Conservation (phyloP, 2,113 vertebrate species). For the Aix galericulata region DNA sequence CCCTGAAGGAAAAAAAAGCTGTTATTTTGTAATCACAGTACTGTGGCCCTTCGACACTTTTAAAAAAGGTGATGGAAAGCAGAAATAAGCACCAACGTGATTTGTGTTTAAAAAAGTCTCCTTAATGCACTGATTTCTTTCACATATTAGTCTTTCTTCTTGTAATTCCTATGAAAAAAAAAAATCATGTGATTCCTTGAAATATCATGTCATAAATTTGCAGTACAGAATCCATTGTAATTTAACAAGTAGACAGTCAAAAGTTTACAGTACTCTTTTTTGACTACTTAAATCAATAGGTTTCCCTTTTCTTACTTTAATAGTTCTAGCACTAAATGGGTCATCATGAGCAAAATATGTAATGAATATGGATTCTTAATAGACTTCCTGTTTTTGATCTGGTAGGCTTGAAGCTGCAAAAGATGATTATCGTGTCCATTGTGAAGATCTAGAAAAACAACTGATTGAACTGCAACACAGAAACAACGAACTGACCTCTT, state of each 20-base stretch:
- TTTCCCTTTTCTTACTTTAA: neutral
- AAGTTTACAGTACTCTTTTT: neutral
- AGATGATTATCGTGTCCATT: conserved; percentile 97
- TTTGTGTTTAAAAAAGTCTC: neutral
- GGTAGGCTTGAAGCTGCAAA: conserved; percentile 94
- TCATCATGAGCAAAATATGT: neutral
- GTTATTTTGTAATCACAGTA: neutral
- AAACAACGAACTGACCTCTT: conserved; percentile 91
- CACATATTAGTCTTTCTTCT: neutral
- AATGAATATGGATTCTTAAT: neutral
- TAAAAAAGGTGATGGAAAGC: neutral
- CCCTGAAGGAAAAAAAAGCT: neutral
- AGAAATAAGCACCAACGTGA: neutral
- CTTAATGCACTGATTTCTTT: neutral
- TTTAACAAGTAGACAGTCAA: neutral
- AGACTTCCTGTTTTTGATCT: neutral
- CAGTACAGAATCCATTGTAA: neutral
- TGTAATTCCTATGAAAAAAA: neutral
- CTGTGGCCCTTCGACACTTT: neutral
- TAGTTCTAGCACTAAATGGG: neutral
- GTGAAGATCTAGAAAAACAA: conserved; percentile 95
- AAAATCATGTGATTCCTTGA: neutral
- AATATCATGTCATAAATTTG: neutral
- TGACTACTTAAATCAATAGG: neutral
- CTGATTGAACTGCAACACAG: conserved; percentile 93